Base-by-base conservation (phyloP, 2,113 vertebrate genomes). In the Limnothrissa miodon region DNA sequence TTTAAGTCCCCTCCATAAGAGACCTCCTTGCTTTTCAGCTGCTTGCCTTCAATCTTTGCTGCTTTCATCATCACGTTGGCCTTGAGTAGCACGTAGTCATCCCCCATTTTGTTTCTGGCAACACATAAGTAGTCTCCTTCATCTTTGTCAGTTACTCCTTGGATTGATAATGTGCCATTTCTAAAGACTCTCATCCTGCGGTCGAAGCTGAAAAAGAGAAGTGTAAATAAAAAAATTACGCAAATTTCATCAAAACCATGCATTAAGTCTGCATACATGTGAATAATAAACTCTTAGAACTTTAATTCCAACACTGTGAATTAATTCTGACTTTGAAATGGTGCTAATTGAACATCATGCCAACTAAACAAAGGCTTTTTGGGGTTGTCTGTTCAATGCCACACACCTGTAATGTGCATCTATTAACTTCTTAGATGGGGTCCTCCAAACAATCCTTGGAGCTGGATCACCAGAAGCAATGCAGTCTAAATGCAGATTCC, bases 41-140 rank as follows among this genome's bases (percentile, higher is more conserved):
- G 95, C 39, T 95, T 96, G 82, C 89, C 92, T 66, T 96, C 93
- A 39, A 99, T 99, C 90, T 93, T 96, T 56, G 97, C 96, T 0
- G 97, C 94, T 83, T 93, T 95, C 88, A 95, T 96, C 81, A 95
- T 93, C 83, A 98, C 97, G 0, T 93, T 92, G 15, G 98, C 97
- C 84, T 92, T 94, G 5, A 99, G 93, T 11, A 94, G 91, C 29
- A 95, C 93, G 0, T 94, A 97, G 90, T 98, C 97, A 53, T 99
- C 96, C 0, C 96, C 96, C 0, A 96, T 92, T 87, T 95, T 95
- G 88, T 99, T 98, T 36, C 97, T 94, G 39, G 97, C 95, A 11
- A 99, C 93, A 19, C 98, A 99, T 33, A 99, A 87, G 89, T 99
- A 99, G 62, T 98, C 96, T 4, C 98, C 98, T 0, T 95, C 93